A percentile compares a stretch with the other conserved stretches of the same genome.
phyloP scores from a whole-genome alignment of 2,888 invertebrate genomes.

The Slavum lentiscoides region DNA sequence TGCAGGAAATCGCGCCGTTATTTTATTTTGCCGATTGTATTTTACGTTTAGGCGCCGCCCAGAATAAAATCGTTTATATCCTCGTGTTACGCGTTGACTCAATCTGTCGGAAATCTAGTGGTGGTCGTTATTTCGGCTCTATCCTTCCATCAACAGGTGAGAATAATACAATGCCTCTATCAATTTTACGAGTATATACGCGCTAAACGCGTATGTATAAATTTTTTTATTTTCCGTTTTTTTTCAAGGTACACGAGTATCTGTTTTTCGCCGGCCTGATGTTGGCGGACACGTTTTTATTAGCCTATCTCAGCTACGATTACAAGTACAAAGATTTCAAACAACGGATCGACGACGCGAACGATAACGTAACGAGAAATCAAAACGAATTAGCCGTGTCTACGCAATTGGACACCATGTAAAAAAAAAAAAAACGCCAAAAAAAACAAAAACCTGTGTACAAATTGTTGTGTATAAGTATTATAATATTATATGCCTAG shows the following conservation, averaged over 20 bases:
- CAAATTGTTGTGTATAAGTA: background rate
- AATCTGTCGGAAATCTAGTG: slow-evolving; percentile 89
- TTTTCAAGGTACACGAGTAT: slow-evolving; percentile 73
- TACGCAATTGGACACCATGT: background rate
- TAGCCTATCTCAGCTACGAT: slow-evolving; percentile 59
- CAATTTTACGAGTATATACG: background rate
- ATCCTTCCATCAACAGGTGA: slow-evolving; percentile 75
- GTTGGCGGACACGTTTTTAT: slow-evolving; percentile 79
- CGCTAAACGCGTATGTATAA: background rate
- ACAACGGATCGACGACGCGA: background rate
- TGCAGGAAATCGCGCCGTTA: background rate
- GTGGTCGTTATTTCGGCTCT: slow-evolving; percentile 87
- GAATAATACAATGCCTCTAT: background rate
- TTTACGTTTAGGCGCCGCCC: slow-evolving; percentile 22
- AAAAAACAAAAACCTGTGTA: background rate
- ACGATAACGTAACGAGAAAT: background rate
- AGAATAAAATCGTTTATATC: slow-evolving; percentile 91
- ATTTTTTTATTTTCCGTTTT: background rate
- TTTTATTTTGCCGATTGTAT: background rate
- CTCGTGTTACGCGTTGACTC: slow-evolving; percentile 91
- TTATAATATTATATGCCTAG: too few relatives aligned
- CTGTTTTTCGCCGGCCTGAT: slow-evolving; percentile 85
- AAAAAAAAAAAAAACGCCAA: background rate
- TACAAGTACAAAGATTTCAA: slow-evolving; percentile 33
- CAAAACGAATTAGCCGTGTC: background rate